Evolutionary conservation across 2,888 invertebrate genomes (phyloP).

Genomic region (Eupeodes luniger): DNA sequence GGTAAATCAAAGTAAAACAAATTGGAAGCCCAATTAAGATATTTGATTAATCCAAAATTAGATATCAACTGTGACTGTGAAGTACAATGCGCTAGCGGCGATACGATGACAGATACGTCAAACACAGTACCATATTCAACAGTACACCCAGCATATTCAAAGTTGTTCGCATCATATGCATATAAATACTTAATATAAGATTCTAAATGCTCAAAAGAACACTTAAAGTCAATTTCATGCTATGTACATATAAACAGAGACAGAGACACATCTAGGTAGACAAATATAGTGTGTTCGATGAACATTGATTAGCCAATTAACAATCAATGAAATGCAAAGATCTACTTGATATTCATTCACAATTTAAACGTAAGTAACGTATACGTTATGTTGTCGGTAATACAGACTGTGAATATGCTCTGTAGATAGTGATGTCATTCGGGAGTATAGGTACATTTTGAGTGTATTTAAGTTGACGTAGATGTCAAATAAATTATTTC

Average conservation of each 20-base stretch:
- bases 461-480: slow-evolving; percentile 44
- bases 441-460: slow-evolving; percentile 16
- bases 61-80: neutral
- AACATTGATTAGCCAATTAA: slow-evolving; percentile 61
- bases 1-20: slow-evolving; percentile 36
- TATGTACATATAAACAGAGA: neutral
- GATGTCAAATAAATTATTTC: slow-evolving; percentile 29
- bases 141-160: slow-evolving; percentile 39
- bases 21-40: slow-evolving; percentile 51
- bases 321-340: slow-evolving; percentile 52
- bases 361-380: neutral
- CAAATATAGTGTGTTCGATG: slow-evolving; percentile 40
- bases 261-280: neutral
- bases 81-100: slow-evolving; percentile 1
- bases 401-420: too few species aligned
- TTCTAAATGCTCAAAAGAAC: neutral
- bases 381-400: too few species aligned
- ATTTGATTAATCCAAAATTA: slow-evolving; percentile 44
- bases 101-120: neutral
- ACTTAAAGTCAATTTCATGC: neutral
- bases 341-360: slow-evolving; percentile 54
- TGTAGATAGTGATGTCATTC: slow-evolving; percentile 49
- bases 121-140: slow-evolving; percentile 4
- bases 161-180: slow-evolving; percentile 24
- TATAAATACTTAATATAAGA: neutral